Base-by-base conservation (phyloP, 2,113 vertebrate genomes). In the Cinclus cinclus region DNA sequence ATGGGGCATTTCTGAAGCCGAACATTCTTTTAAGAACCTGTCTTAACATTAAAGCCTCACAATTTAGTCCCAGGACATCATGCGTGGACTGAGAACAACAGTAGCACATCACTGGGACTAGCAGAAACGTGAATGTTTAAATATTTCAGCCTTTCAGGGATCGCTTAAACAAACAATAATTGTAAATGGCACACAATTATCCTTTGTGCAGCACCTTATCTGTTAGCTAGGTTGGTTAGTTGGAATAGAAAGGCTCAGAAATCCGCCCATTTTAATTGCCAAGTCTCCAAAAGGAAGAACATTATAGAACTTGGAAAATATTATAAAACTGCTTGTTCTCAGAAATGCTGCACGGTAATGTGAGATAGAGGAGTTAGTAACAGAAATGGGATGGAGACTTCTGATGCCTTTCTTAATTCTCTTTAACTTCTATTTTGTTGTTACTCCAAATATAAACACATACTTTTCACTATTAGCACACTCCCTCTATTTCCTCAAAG, bases 361-460 rank as follows among this genome's bases (percentile, higher is more conserved):
- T 83, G 94, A 92, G 90, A 83, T 41, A 83, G 80, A 89, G 88
- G 88, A 93, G 86, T 96, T 96, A 96, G 94, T 71, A 83, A 52
- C 83, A 88, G 79, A 70, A 74, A 90, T 4, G 55, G 85, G 75
- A 94, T 65, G 71, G 90, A 76, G 89, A 89, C 94, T 96, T 95
- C 94, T 96, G 90, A 95, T 93, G 89, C 89, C 69, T 92, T 86
- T 68, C 82, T 88, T 92, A 90, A 95, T 86, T 96, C 93, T 76
- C 89, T 95, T 94, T 91, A 92, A 97, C 96, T 96, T 95, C 92
- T 84, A 86, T 58, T 91, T 96, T 95, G 84, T 88, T 96, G 64
- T 94, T 95, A 95, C 77, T 78, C 91, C 83, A 97, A 94, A 97
- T 84, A 94, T 35, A 90, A 94, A 94, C 85, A 79, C 91, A 92